Base-by-base conservation (phyloP, 2,113 vertebrate species). In the Misgurnus anguillicaudatus region DNA sequence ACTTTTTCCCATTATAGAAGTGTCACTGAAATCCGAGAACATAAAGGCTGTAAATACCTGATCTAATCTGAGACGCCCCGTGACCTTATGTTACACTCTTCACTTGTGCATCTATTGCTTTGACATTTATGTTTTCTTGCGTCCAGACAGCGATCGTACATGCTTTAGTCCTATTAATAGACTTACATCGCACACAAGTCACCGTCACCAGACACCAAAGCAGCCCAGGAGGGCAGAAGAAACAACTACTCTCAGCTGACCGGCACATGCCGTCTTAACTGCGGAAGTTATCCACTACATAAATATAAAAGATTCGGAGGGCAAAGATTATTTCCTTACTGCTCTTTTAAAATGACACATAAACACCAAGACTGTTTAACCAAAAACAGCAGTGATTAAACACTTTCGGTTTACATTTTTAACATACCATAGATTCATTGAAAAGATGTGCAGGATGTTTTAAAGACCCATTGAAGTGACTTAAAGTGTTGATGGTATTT, bases 111-210 rank as follows among this genome's bases (percentile, higher is more conserved):
- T 48, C 24, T 63, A 75, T 19, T 63, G 73, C 73, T 45, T 38
- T 76, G 61, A 76, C 45, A 76, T 76, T 76, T 17, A 53, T 19
- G 74, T 53, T 42, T 64, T 64, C 61, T 31, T 57, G 17, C n/a
- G 13, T 75, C 9, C 42, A 42, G 45, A 74, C 14, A 47, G 21
- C 38, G 41, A 62, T 61, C 55, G 16, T 58, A 73, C 39, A 60
- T 10, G 31, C 61, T 64, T 51, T 42, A 48, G 61, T 48, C 45
- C 74, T 76, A 76, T 76, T 76, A 76, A 76, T 76, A 76, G 45
- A 74, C 57, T 4, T 14, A 31, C 71, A 74, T 61, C 41, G 72
- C 41, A 51, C 21, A 38, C 58, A 62, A 75, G 58, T 64, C 60
- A 19, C 73, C 2, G 45, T 53, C 53, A 76, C 74, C 42, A 53